Base-by-base conservation (phyloP, 1,140 invertebrate species). In the Antheraea pernyi region DNA sequence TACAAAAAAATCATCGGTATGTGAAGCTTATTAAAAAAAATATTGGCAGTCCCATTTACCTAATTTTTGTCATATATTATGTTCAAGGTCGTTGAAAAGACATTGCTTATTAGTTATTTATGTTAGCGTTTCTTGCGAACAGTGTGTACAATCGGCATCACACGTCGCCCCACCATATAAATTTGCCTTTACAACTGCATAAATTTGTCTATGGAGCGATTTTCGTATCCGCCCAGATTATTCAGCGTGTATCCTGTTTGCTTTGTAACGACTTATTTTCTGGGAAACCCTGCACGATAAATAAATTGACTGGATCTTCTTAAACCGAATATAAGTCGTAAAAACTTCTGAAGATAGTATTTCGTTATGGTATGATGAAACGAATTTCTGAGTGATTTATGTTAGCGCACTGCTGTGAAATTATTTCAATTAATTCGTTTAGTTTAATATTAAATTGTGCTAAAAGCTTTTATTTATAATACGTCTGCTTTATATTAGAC, bases 171-270 rank as follows among this genome's bases (percentile, higher is more conserved):
- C 76, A 73, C 77, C 81, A 74, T 80, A 86, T 87, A 88, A 90
- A 88, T 88, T 81, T 72, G 77, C 76, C 74, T 88, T 88, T 84
- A 90, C 84, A 90, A 84, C 86, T 84, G 81, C 84, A 88, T 90
- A 90, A 90, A 90, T 88, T 88, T 90, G 86, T 90, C 88, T 81
- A 86, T 90, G 78, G 82, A 84, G 84, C 84, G 82, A 85, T 88
- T 84, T 80, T 81, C 74, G 84, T 83, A 86, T 90, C 86, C 88
- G 84, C 77, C 77, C 75, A 70, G 79, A 77, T 77, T 85, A 81
- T 84, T 80, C 73, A 68, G 63, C 71, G 67, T 68, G 77, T 79
- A 83, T 90, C 88, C 87, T 86, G 85, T 81, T 80, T 78, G 76
- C 70, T 77, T 72, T 79, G 71, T 73, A 68, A 77, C 72, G 65